Percentiles rank a stretch among this genome's conserved stretches.
Conservation (phyloP, 2,113 vertebrate genomes). For the Cheilinus undulatus region DNA sequence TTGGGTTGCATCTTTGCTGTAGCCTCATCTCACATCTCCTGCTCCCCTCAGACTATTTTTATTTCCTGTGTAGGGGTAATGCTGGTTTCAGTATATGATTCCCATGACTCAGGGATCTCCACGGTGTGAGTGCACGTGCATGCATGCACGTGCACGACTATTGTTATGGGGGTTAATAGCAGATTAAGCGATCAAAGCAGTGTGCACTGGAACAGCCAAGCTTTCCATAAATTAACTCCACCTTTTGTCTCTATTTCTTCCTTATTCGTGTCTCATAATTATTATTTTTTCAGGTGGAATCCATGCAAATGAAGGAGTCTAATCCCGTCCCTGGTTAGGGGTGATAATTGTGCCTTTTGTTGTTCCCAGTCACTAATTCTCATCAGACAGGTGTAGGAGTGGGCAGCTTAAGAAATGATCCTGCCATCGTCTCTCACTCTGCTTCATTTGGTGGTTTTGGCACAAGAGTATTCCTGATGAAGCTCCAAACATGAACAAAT, state of each 20-base stretch:
- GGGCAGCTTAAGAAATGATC: conserved; percentile 30
- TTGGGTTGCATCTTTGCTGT: conserved; percentile 51
- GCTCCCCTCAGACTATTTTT: conserved; percentile 59
- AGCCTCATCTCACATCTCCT: conserved; percentile 53
- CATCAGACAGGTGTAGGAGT: conserved; percentile 40
- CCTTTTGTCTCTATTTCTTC: conserved; percentile 66
- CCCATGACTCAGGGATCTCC: conserved; percentile 49
- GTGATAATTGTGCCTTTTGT: conserved; percentile 63
- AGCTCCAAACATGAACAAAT: conserved; percentile 7
- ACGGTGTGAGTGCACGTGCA: conserved; percentile 35
- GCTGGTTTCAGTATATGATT: conserved; percentile 33
- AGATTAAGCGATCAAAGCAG: conserved; percentile 71
- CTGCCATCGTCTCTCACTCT: conserved; percentile 18
- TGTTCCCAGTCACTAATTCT: conserved; percentile 43
- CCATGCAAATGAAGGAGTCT: conserved; percentile 52
- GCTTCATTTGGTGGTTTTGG: conserved; percentile 6
- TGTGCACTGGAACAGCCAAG: conserved; percentile 33
- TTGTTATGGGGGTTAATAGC: conserved; percentile 56
- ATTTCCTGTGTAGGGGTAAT: conserved; percentile 66
- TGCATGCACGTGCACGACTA: conserved; percentile 4
- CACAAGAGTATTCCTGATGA: not conserved
- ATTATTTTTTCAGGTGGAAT: conserved; percentile 60
- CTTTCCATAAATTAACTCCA: conserved; percentile 77
- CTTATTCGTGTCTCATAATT: conserved; percentile 53
- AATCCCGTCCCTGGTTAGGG: conserved; percentile 60